phyloP scores from a whole-genome alignment of 2,113 vertebrate species.

The Paradoxurus hermaphroditus region DNA sequence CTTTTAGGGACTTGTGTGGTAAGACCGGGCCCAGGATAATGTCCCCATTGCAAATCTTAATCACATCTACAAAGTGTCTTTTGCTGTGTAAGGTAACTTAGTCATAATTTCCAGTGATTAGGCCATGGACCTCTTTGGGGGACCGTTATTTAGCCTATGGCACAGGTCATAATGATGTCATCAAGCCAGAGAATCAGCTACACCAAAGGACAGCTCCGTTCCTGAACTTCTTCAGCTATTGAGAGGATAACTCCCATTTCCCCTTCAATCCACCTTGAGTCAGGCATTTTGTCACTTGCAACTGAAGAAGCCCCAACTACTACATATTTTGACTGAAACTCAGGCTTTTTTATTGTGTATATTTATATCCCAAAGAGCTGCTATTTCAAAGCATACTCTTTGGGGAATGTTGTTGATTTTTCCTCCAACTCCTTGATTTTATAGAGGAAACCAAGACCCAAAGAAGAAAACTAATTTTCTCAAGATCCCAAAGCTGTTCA shows the following conservation, averaged over 20 bases:
- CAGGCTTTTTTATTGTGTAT: background rate
- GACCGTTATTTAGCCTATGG: background rate
- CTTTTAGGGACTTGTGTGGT: background rate
- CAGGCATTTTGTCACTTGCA: background rate
- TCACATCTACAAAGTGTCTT: background rate
- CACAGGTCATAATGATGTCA: background rate
- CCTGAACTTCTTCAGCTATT: background rate
- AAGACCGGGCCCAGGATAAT: background rate
- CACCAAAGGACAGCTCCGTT: background rate
- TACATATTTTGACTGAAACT: background rate
- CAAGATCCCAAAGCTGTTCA: background rate
- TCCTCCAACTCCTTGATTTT: background rate
- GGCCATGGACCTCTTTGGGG: background rate
- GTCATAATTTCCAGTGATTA: background rate
- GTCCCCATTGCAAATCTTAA: background rate
- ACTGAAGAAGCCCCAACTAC: background rate
- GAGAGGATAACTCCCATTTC: background rate
- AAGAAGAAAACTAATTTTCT: background rate
- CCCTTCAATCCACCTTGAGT: background rate
- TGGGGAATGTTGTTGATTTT: background rate
- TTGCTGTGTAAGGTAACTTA: background rate
- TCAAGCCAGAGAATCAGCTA: background rate
- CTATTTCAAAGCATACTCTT: background rate
- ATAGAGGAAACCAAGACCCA: background rate
- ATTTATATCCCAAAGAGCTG: background rate